phyloP scores from a whole-genome alignment of 2,797 vertebrate species.

The Champsocephalus gunnari region DNA sequence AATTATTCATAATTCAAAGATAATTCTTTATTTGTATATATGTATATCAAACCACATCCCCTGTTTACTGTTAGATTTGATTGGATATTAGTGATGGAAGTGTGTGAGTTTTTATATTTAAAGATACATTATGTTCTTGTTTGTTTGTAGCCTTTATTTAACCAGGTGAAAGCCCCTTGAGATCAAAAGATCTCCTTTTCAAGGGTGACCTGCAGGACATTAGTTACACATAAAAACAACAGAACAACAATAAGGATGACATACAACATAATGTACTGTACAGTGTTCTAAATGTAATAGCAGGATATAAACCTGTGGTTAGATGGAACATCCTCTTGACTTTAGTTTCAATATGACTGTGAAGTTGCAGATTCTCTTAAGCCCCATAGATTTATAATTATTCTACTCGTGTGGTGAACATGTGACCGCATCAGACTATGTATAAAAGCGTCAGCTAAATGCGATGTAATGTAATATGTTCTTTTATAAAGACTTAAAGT shows the following conservation, averaged over 20 bases:
- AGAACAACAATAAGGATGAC: too few species aligned
- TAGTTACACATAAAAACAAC: too few species aligned
- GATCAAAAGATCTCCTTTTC: too few species aligned
- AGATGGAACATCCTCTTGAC: background rate
- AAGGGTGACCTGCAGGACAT: too few species aligned
- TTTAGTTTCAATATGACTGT: conserved; percentile 53
- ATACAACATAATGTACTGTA: too few species aligned
- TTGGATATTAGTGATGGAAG: background rate
- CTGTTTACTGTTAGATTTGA: background rate
- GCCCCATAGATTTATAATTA: background rate
- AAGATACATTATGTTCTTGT: conserved; percentile 10
- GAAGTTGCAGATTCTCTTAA: conserved; percentile 7
- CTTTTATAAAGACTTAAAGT: background rate
- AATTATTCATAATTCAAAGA: background rate
- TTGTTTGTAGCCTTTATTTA: too few species aligned
- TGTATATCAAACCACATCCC: background rate
- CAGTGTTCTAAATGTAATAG: background rate
- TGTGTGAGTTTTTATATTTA: conserved; percentile 9
- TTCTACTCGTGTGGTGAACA: background rate
- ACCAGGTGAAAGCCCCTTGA: too few species aligned
- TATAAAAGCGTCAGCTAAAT: too few species aligned
- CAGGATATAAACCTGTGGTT: conserved; percentile 54
- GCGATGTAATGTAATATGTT: background rate
- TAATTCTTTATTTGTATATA: background rate
- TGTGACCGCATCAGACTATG: background rate